Evolutionary conservation across 2,797 vertebrate species (phyloP).

Genomic region (Myotis vivesi): DNA sequence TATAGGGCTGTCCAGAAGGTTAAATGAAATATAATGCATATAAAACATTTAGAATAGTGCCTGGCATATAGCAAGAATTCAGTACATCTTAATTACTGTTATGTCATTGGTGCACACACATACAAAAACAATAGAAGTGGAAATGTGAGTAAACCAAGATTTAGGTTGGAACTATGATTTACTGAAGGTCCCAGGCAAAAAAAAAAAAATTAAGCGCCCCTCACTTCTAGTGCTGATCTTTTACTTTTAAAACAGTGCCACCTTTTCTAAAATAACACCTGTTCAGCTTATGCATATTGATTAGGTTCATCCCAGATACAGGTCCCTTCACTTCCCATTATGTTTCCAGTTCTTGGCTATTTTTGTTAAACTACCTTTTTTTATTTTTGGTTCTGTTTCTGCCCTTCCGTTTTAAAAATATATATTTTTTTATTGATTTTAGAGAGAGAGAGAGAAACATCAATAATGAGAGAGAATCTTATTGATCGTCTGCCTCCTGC

Average conservation of each 20-base stretch:
- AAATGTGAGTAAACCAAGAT: neutral
- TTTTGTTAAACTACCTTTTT: neutral
- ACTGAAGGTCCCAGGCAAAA: neutral
- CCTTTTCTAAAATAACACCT: neutral
- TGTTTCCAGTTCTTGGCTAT: constrained; percentile 17
- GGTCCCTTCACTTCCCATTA: neutral
- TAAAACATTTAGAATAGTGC: neutral
- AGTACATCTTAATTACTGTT: neutral
- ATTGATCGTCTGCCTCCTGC: too few relatives aligned
- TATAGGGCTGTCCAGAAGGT: neutral
- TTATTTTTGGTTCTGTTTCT: neutral
- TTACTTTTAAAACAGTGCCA: neutral
- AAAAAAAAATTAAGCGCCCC: neutral
- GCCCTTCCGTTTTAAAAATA: neutral
- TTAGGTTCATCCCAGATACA: neutral
- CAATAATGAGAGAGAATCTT: too few relatives aligned
- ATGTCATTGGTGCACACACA: neutral
- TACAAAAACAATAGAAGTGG: neutral
- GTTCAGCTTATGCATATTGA: neutral
- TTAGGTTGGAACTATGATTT: neutral
- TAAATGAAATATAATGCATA: neutral
- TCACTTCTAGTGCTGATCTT: neutral
- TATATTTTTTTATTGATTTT: too few relatives aligned
- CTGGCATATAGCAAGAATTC: neutral
- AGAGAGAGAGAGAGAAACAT: too few relatives aligned